Evolutionary conservation across 1,140 invertebrate genomes (phyloP), one percentile per base, ranked within the genome.

Genomic region (Elymnias hypermnestra): DNA sequence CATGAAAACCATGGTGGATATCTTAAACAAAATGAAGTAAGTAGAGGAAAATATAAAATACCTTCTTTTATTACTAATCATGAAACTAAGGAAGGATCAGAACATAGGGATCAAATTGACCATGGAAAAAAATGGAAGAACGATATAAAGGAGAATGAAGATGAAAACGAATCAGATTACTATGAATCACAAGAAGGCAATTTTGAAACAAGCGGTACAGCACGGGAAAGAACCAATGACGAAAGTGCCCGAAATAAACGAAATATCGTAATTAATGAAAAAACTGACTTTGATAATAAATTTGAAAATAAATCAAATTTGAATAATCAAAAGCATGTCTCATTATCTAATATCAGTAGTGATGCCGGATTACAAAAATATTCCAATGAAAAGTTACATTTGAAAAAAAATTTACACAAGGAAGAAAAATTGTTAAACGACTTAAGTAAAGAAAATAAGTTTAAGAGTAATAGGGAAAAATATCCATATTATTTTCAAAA

Each of bases 401-500:
- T n/a, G n/a, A n/a, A n/a, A n/a, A n/a, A n/a, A n/a, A n/a, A n/a
- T n/a, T n/a, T n/a, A n/a, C n/a, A n/a, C n/a, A n/a, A n/a, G n/a
- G n/a, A n/a, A n/a, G n/a, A n/a, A n/a, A n/a, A n/a, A n/a, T n/a
- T n/a, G n/a, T n/a, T n/a, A n/a, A n/a, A n/a, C n/a, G n/a, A n/a
- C n/a, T n/a, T n/a, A n/a, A n/a, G n/a, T n/a, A n/a, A n/a, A n/a
- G n/a, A n/a, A n/a, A n/a, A n/a, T n/a, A n/a, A n/a, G n/a, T n/a
- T n/a, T n/a, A n/a, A n/a, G n/a, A n/a, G n/a, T n/a, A n/a, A n/a
- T n/a, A n/a, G n/a, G n/a, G n/a, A 15, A 5, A 33, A 89, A 66
- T 89, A 88, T 70, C 88, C 88, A n/a, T 89, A 89, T 64, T 89
- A 86, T 38, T 66, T 63, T 18, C 66, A 66, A 57, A 62, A 65